These are phyloP conservation scores for Euthynnus affinis DNA, from an alignment of 2,797 vertebrate genomes.

Conservation along the genomic window DNA sequence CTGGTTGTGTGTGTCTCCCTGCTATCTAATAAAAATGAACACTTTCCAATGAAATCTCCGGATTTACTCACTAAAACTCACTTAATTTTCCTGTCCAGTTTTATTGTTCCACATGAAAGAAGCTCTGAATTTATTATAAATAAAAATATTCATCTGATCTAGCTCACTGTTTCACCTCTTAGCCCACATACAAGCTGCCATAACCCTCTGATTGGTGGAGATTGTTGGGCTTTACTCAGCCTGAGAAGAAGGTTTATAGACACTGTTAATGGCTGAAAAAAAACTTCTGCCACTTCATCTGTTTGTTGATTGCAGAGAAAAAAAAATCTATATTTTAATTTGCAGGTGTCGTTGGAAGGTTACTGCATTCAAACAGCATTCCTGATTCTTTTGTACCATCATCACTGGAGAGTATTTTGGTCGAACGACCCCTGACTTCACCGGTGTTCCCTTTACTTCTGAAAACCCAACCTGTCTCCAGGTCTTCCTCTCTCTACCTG, in stretches of 20 bases:
- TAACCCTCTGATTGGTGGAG: background rate
- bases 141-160: background rate
- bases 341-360: background rate
- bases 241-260: background rate
- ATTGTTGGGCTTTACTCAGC: background rate
- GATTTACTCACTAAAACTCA: background rate
- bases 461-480: background rate
- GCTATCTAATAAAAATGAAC: background rate
- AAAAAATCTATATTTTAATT: background rate
- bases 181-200: background rate
- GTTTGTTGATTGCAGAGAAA: background rate
- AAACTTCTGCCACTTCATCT: background rate
- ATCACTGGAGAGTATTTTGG: background rate
- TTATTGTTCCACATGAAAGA: conserved; percentile 4
- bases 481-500: background rate
- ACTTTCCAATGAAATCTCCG: background rate
- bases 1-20: background rate
- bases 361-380: background rate
- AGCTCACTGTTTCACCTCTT: background rate
- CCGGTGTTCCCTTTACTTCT: background rate
- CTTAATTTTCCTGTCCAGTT: background rate
- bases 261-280: background rate
- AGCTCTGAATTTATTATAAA: background rate
- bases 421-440: background rate
- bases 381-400: background rate